Conservation (phyloP, 2,888 invertebrate genomes). For the Crossocerus cetratus region DNA sequence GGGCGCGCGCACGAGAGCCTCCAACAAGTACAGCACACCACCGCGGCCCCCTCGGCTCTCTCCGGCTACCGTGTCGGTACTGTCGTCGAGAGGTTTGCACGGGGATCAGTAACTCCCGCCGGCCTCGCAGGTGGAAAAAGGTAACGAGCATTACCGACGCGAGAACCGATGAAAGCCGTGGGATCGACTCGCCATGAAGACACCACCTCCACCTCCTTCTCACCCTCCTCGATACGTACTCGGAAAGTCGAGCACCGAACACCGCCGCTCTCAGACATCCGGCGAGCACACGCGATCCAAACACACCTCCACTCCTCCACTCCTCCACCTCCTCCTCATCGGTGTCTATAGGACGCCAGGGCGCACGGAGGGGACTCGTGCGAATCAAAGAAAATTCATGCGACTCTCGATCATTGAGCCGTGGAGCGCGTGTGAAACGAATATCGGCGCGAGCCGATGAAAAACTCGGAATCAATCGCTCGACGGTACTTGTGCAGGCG, state of each 20-base stretch:
- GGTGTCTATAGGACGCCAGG: too few species aligned
- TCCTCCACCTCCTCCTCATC: too few species aligned
- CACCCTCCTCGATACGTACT: too few species aligned
- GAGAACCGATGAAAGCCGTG: conserved; percentile 20
- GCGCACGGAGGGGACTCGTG: too few species aligned
- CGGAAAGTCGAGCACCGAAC: too few species aligned
- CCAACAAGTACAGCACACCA: too few species aligned
- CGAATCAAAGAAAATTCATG: conserved; percentile 2
- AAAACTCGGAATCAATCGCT: conserved; percentile 3
- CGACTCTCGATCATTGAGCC: background rate
- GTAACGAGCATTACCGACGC: conserved; percentile 37
- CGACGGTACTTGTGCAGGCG: background rate
- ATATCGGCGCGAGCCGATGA: background rate
- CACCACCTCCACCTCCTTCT: too few species aligned
- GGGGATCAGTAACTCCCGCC: conserved; percentile 41
- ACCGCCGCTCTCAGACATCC: too few species aligned
- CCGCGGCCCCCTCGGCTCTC: background rate
- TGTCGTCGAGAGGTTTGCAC: conserved; percentile 40
- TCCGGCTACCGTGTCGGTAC: conserved; percentile 5
- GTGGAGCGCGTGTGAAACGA: too few species aligned
- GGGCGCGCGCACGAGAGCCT: background rate
- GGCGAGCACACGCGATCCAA: too few species aligned
- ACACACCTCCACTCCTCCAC: too few species aligned
- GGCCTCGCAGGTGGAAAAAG: conserved; percentile 37
- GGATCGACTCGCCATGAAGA: conserved; percentile 8